Base-by-base conservation (phyloP, 2,797 vertebrate species). In the Myotis daubentonii region DNA sequence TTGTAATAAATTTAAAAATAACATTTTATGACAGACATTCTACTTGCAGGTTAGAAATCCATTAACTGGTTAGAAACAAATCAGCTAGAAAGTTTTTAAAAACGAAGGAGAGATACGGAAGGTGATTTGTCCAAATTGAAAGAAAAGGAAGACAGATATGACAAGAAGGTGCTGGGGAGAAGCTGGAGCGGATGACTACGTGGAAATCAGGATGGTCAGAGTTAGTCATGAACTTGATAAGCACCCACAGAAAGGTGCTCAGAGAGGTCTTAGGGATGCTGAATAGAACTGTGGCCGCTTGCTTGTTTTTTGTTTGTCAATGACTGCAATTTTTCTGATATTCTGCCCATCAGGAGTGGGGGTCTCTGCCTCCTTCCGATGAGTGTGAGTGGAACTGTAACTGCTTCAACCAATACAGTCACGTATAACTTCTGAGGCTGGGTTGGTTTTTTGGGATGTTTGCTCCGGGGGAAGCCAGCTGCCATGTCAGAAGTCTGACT, bases 1-100 rank as follows among this genome's bases (percentile, higher is more conserved):
- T 83, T 66, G 53, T 83, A 90, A 95, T 72, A 87, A 49, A 85
- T 92, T 62, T n/a, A 89, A 95, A 76, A 91, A 90, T 94, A 95
- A 93, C 93, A 83, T 72, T 89, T 93, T 71, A 80, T 84, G 86
- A 83, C 36, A 78, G 74, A 28, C 36, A 87, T 89, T 87, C 51
- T 91, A 70, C 28, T 5, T 23, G 20, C 68, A 96, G 62, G 13
- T 84, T 44, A 94, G 57, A 47, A 96, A 87, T 79, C 76, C 62
- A 36, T 94, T 89, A 87, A 79, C 88, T 17, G 44, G 83, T 78
- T 76, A 87, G 79, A 93, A 91, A 13, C 57, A 92, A 94, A 94
- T 87, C 62, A 89, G 68, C 55, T 57, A 71, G 83, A 84, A 97
- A 78, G 36, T 66, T 25, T 60, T 94, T 84, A 44, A 44, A 53